Conservation (phyloP, 2,888 invertebrate genomes). For the Myathropa florea region DNA sequence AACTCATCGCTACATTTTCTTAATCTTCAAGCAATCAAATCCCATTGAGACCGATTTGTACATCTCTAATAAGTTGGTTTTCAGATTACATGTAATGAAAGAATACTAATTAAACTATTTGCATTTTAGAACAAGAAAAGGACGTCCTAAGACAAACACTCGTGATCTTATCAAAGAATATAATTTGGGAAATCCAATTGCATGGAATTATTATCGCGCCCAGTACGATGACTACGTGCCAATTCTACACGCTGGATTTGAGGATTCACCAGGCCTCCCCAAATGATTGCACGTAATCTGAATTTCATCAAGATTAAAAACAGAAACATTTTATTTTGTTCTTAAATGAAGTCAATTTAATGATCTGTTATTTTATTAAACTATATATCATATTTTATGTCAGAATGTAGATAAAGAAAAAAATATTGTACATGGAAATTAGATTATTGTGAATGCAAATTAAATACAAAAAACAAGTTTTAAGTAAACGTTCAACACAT, state of each 20-base stretch:
- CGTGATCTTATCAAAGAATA: slow-evolving; percentile 89
- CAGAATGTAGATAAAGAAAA: too few relatives aligned
- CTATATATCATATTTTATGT: too few relatives aligned
- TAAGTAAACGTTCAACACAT: too few relatives aligned
- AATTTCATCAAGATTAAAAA: too few relatives aligned
- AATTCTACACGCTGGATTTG: slow-evolving; percentile 78
- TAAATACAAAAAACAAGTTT: too few relatives aligned
- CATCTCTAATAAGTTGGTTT: slow-evolving; percentile 37
- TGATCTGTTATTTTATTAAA: too few relatives aligned
- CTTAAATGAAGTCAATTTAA: too few relatives aligned
- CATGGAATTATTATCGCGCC: slow-evolving; percentile 77
- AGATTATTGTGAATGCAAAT: too few relatives aligned
- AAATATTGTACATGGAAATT: too few relatives aligned
- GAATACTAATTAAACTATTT: neutral
- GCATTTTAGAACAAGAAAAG: slow-evolving; percentile 59
- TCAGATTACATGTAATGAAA: neutral
- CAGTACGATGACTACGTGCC: slow-evolving; percentile 81
- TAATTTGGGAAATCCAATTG: slow-evolving; percentile 84
- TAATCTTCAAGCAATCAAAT: slow-evolving; percentile 85
- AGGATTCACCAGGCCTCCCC: slow-evolving; percentile 47
- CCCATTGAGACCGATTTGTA: slow-evolving; percentile 7
- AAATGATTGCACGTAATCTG: too few relatives aligned
- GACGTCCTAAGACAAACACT: slow-evolving; percentile 85
- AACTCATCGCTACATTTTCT: slow-evolving; percentile 86
- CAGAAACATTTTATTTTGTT: too few relatives aligned